phyloP scores from a whole-genome alignment of 2,797 vertebrate genomes.

The Ibycter americanus region DNA sequence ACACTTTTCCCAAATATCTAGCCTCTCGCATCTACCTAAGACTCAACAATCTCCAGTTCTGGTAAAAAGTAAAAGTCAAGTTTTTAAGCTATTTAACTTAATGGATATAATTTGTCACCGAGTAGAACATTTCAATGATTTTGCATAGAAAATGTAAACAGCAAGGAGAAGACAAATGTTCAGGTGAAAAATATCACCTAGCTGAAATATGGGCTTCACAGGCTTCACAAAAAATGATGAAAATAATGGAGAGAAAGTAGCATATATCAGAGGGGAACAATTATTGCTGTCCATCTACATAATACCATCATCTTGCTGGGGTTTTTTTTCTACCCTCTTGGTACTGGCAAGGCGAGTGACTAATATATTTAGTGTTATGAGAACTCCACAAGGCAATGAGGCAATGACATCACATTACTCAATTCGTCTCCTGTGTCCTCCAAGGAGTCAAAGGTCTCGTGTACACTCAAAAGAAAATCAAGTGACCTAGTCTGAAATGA shows the following conservation, averaged over 20 bases:
- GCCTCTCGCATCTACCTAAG: neutral
- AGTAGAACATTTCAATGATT: neutral
- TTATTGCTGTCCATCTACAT: neutral
- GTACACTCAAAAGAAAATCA: slow-evolving; percentile 70
- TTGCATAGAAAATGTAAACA: neutral
- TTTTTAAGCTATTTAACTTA: neutral
- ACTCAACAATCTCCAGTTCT: neutral
- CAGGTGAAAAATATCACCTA: neutral
- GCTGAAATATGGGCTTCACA: neutral
- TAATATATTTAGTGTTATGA: slow-evolving; percentile 70
- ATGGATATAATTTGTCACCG: neutral
- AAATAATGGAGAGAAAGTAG: neutral
- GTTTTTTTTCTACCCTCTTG: slow-evolving; percentile 33
- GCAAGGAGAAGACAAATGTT: neutral
- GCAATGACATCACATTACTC: slow-evolving; percentile 75
- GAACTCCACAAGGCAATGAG: slow-evolving; percentile 69
- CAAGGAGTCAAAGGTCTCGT: slow-evolving; percentile 68
- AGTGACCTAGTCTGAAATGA: slow-evolving; percentile 67
- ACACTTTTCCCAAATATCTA: neutral
- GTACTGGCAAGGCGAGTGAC: slow-evolving; percentile 59
- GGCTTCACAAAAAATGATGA: neutral
- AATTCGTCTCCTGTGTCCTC: slow-evolving; percentile 70
- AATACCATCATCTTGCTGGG: neutral
- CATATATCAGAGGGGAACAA: neutral
- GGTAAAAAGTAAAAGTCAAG: neutral